Evolutionary conservation across 2,113 vertebrate genomes (phyloP).

Genomic region (Poeciliopsis turrubarensis): DNA sequence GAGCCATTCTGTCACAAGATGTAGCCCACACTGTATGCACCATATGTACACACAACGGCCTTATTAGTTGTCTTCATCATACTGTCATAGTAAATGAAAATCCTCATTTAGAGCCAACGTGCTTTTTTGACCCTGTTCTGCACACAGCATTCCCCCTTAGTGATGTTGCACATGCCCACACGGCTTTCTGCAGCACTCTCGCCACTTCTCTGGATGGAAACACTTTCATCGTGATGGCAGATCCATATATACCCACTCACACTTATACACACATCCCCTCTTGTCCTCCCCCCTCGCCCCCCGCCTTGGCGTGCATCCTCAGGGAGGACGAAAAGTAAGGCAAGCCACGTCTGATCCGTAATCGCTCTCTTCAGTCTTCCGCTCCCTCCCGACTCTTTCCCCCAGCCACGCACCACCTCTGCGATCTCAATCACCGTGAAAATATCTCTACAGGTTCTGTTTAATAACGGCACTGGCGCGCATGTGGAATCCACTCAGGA

Average conservation of each 20-base stretch:
- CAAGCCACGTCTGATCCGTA: slow-evolving; percentile 47
- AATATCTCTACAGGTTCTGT: too few species aligned
- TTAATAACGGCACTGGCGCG: not conserved
- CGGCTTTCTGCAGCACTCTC: slow-evolving; percentile 17
- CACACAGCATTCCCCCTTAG: slow-evolving; percentile 11
- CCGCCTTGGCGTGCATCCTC: slow-evolving; percentile 43
- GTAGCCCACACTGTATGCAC: not conserved
- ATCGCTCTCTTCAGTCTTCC: slow-evolving; percentile 41
- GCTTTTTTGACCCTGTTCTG: slow-evolving; percentile 13
- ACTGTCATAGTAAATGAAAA: slow-evolving; percentile 62
- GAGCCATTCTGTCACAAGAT: not conserved
- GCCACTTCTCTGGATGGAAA: slow-evolving; percentile 43
- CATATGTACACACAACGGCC: slow-evolving; percentile 22
- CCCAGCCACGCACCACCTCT: not conserved
- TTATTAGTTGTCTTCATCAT: slow-evolving; percentile 43
- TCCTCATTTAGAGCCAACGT: slow-evolving; percentile 63
- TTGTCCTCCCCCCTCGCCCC: not conserved
- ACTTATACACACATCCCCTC: slow-evolving; percentile 18
- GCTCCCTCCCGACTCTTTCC: not conserved
- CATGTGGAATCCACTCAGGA: not conserved
- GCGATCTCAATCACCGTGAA: too few species aligned
- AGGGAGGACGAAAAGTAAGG: slow-evolving; percentile 38
- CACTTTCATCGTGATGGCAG: slow-evolving; percentile 60
- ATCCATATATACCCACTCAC: slow-evolving; percentile 33
- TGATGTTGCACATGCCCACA: slow-evolving; percentile 4